These are phyloP conservation scores for Eueides isabella DNA, from an alignment of 1,140 invertebrate genomes.

Conservation along the genomic window DNA sequence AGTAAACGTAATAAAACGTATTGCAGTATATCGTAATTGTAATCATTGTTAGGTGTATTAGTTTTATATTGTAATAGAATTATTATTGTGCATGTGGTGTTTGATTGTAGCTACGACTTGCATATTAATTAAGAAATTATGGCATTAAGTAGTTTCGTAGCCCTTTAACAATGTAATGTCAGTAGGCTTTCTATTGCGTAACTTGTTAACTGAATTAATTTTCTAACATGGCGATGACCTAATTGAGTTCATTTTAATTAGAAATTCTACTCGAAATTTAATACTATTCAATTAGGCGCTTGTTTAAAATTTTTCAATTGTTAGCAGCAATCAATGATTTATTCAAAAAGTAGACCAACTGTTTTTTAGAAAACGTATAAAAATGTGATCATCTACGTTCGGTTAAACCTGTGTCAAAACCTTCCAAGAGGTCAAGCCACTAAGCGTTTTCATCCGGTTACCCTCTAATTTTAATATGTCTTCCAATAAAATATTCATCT, in stretches of 20 bases:
- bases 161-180: constrained; percentile 11
- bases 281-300: constrained; percentile 1
- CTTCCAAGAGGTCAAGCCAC: no score
- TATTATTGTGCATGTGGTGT: no score
- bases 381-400: no score
- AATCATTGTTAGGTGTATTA: no score
- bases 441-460: no score
- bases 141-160: constrained; percentile 16
- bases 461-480: no score
- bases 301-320: background rate
- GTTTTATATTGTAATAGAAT: background rate
- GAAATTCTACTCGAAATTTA: constrained; percentile 4
- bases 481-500: no score
- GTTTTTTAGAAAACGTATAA: background rate
- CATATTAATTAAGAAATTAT: constrained; percentile 22
- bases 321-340: background rate
- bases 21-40: no score
- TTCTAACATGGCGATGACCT: constrained; percentile 18
- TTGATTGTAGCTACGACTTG: background rate
- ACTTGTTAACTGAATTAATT: constrained; percentile 25
- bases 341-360: background rate
- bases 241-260: constrained; percentile 14
- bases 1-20: no score
- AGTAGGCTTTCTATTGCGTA: constrained; percentile 21
- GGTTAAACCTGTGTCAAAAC: no score